Percentiles rank a stretch among this genome's conserved stretches.
phyloP scores from a whole-genome alignment of 92 coral and sea anemone genomes.

The Epizoanthus stellaris region DNA sequence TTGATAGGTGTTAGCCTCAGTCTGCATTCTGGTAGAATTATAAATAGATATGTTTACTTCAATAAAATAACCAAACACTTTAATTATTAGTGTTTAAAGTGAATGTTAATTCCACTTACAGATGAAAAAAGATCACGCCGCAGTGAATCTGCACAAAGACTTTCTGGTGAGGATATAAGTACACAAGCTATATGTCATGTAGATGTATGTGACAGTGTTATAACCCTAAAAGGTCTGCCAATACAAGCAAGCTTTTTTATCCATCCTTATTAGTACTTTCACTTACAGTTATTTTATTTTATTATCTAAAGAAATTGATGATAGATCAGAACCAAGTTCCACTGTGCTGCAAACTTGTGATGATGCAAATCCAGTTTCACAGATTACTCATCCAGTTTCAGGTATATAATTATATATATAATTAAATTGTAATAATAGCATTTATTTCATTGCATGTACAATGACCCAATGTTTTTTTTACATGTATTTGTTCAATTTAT shows the following conservation, averaged over 20 bases:
- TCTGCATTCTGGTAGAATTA: too few relatives aligned
- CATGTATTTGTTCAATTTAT: background rate
- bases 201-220: too few relatives aligned
- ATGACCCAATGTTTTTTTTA: background rate
- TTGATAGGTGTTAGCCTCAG: too few relatives aligned
- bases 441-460: background rate
- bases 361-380: background rate
- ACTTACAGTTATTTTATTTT: too few relatives aligned
- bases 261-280: too few relatives aligned
- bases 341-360: background rate
- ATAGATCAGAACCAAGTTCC: background rate
- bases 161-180: background rate
- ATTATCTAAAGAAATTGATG: background rate
- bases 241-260: too few relatives aligned
- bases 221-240: too few relatives aligned
- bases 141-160: slow-evolving; percentile 6
- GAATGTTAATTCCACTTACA: background rate
- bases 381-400: background rate
- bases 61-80: background rate
- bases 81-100: background rate
- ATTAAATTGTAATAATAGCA: background rate
- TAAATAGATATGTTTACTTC: too few relatives aligned
- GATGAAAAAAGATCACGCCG: background rate
- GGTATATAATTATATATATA: background rate
- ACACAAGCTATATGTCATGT: background rate